Percentiles rank a stretch among this genome's conserved stretches.
Evolutionary conservation across 2,888 invertebrate species (phyloP).

Genomic region (Aethes cnicana): DNA sequence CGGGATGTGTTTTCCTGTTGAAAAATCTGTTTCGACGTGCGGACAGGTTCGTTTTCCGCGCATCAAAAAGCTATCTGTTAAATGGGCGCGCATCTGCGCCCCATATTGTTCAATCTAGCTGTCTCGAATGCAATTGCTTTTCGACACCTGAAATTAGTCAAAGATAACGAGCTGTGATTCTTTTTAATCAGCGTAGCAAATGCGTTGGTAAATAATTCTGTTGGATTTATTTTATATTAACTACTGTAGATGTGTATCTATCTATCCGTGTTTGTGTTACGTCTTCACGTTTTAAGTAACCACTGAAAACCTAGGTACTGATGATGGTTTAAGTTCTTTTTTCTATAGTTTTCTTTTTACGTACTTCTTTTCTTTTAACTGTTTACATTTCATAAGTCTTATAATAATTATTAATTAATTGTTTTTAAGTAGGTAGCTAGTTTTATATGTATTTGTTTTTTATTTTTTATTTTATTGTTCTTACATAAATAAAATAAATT

Average conservation of each 20-base stretch:
- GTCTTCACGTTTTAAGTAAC: no score
- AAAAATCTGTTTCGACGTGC: slow-evolving; percentile 61
- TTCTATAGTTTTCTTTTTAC: no score
- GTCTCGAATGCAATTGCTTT: slow-evolving; percentile 17
- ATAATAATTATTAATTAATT: no score
- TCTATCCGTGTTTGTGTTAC: neutral
- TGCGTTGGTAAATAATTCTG: neutral
- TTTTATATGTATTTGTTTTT: no score
- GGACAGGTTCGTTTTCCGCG: slow-evolving; percentile 74
- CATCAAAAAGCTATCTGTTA: slow-evolving; percentile 72
- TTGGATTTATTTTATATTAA: neutral
- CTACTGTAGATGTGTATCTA: neutral
- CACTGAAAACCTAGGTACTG: no score
- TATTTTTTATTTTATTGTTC: no score
- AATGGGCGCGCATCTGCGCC: slow-evolving; percentile 31
- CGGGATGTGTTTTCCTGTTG: slow-evolving; percentile 38
- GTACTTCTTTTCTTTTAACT: no score
- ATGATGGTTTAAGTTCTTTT: no score
- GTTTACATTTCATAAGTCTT: no score
- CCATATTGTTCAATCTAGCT: slow-evolving; percentile 22
- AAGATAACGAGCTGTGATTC: slow-evolving; percentile 9
- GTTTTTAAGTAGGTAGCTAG: no score
- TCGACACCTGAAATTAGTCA: slow-evolving; percentile 22
- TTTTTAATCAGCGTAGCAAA: neutral
- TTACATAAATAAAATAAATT: no score